Percentiles rank a stretch among this genome's conserved stretches.
Evolutionary conservation across 2,113 vertebrate genomes (phyloP).

Genomic region (Hydrochoerus hydrochaeris): DNA sequence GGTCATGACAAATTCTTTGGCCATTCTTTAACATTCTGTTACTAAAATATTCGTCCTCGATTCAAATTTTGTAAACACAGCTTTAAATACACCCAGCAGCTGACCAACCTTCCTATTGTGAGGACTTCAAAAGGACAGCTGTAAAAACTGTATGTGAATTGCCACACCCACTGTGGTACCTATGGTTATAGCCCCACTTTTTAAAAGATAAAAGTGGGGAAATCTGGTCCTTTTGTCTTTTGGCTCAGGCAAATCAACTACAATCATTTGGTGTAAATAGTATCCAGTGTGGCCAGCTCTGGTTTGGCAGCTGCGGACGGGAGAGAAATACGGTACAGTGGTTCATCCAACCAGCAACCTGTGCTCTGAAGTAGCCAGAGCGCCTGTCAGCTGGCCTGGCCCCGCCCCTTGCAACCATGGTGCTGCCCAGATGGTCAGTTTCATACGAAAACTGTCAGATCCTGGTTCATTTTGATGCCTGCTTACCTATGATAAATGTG

Average conservation of each 20-base stretch:
- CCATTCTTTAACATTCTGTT: not conserved
- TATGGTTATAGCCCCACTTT: not conserved
- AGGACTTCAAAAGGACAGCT: not conserved
- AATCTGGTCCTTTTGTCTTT: not conserved
- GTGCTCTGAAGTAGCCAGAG: accelerated
- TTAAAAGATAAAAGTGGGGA: not conserved
- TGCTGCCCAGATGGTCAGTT: not conserved
- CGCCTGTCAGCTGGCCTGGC: not conserved
- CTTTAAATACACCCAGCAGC: not conserved
- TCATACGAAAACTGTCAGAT: not conserved
- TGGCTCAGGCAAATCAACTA: not conserved
- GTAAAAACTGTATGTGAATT: not conserved
- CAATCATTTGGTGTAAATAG: not conserved
- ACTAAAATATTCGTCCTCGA: not conserved
- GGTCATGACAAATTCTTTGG: not conserved
- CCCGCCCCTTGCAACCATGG: accelerated
- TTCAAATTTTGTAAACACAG: not conserved
- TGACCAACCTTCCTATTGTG: not conserved
- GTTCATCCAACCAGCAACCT: too few relatives aligned
- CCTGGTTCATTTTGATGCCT: not conserved
- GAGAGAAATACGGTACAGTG: not conserved
- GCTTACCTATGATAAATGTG: not conserved
- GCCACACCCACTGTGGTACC: not conserved
- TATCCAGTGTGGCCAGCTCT: not conserved
- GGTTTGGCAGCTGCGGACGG: not conserved